Evolutionary conservation across 2,797 vertebrate species (phyloP), one percentile per base, ranked within the genome.

Genomic region (Perodicticus potto): DNA sequence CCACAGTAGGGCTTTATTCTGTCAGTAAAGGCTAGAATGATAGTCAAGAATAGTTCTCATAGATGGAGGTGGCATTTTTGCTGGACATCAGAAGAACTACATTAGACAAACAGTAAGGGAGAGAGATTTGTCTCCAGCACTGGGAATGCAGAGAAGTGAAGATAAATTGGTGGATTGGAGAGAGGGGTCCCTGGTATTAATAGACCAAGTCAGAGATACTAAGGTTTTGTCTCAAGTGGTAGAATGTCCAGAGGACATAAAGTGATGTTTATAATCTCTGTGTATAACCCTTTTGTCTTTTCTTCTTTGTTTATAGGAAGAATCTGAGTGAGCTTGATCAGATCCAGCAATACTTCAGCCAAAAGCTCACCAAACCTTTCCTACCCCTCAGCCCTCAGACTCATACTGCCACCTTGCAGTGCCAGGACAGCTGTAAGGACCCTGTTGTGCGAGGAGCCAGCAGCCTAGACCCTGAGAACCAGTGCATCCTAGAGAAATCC

Each of bases 291-390:
- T 70, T 92, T 86, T 92, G 49, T 37, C 27, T 34, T 93, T 40
- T 55, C 80, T 34, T 70, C 43, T 34, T 8, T 83, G 13, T 87
- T 40, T 96, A 45, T 97, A 99, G 99, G 91, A 99, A 98, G 97
- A 99, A 99, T 98, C 98, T 99, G 34, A 98, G 97, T 4, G 99
- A 99, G 94, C 99, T 99, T 20, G 99, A 99, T 98, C 99, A 99
- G 96, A 99, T 99, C 94, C 99, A 99, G 95, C 99, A 96, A 67
- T 99, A 99, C 98, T 99, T 99, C 98, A 99, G 96, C 81, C 98
- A 97, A 96, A 99, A 99, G 98, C 98, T 99, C 95, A 98, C 98
- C 89, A 98, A 98, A 22, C 98, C 98, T 0, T 92, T 98, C 85
- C 37, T 95, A 67, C 91, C 92, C 37, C 97, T 98, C 1, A 97